These are phyloP conservation scores for Drosophila meridionalis DNA, from an alignment of 2,888 invertebrate species.

Conservation along the genomic window DNA sequence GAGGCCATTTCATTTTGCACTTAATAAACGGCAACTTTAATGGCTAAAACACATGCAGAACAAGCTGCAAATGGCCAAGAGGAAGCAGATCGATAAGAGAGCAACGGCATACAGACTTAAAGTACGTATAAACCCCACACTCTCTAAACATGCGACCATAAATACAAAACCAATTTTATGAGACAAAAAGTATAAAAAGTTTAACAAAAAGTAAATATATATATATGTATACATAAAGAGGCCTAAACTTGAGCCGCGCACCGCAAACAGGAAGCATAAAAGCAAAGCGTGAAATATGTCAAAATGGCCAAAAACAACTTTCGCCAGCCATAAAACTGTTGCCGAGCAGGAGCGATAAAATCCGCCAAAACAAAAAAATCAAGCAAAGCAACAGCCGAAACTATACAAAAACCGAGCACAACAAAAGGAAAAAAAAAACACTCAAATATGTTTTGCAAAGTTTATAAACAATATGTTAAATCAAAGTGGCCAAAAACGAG, in stretches of 20 bases:
- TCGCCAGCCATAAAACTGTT: conserved; percentile 53
- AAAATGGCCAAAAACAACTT: conserved; percentile 48
- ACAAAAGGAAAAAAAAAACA: conserved; percentile 9
- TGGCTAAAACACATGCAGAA: conserved; percentile 48
- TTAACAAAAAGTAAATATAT: conserved; percentile 10
- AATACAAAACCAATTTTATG: conserved; percentile 61
- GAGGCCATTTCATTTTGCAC: conserved; percentile 75
- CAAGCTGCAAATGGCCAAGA: conserved; percentile 41
- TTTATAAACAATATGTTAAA: conserved; percentile 58
- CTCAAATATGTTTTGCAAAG: conserved; percentile 50
- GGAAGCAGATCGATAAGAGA: conserved; percentile 34
- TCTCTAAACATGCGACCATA: conserved; percentile 28
- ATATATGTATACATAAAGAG: neutral
- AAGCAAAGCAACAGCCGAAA: conserved; percentile 22
- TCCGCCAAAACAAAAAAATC: conserved; percentile 5
- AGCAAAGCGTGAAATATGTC: conserved; percentile 62
- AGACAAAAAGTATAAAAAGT: conserved; percentile 23
- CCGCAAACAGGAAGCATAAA: conserved; percentile 50
- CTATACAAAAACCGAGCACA: conserved; percentile 5
- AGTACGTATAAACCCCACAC: conserved; percentile 10
- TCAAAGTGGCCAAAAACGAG: conserved; percentile 33
- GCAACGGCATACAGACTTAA: neutral
- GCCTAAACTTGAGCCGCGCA: conserved; percentile 25
- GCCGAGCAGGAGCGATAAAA: conserved; percentile 49
- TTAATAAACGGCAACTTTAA: conserved; percentile 68